Conservation (phyloP, 2,888 invertebrate genomes). For the Sussaba pulchella region DNA sequence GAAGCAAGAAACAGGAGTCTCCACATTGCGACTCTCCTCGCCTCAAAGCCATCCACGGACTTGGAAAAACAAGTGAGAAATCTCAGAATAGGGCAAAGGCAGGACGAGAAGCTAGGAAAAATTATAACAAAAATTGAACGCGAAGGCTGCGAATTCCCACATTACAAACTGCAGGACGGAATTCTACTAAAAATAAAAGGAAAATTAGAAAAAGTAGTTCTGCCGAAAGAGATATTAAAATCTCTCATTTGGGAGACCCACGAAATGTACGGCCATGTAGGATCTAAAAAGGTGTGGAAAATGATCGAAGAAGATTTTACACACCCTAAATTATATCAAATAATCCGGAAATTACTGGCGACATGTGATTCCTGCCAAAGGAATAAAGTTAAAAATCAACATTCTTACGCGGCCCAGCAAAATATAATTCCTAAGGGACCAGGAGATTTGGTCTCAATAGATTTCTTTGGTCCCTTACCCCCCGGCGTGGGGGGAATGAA, state of each 20-base stretch:
- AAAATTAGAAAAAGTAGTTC: not conserved
- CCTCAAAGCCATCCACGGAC: not conserved
- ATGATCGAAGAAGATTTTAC: slow-evolving; percentile 19
- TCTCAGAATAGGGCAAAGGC: not conserved
- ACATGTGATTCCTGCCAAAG: slow-evolving; percentile 31
- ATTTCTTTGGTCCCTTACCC: slow-evolving; percentile 34
- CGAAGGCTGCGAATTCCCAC: not conserved
- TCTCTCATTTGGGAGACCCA: slow-evolving; percentile 3
- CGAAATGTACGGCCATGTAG: slow-evolving; percentile 19
- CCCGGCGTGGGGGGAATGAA: too few species aligned
- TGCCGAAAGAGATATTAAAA: not conserved
- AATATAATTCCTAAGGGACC: slow-evolving; percentile 23
- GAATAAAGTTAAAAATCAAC: slow-evolving; percentile 25
- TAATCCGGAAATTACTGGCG: not conserved
- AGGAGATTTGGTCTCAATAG: slow-evolving; percentile 15
- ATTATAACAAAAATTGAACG: not conserved
- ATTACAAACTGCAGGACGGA: not conserved
- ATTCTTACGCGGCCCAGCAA: slow-evolving; percentile 29
- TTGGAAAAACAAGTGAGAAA: not conserved
- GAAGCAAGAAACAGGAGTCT: not conserved
- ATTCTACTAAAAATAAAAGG: not conserved
- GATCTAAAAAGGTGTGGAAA: slow-evolving; percentile 35
- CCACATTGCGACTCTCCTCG: not conserved
- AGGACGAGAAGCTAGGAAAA: not conserved
- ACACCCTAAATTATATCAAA: slow-evolving; percentile 3